Evolutionary conservation across 2,113 vertebrate genomes (phyloP).

Genomic region (Ginglymostoma cirratum): DNA sequence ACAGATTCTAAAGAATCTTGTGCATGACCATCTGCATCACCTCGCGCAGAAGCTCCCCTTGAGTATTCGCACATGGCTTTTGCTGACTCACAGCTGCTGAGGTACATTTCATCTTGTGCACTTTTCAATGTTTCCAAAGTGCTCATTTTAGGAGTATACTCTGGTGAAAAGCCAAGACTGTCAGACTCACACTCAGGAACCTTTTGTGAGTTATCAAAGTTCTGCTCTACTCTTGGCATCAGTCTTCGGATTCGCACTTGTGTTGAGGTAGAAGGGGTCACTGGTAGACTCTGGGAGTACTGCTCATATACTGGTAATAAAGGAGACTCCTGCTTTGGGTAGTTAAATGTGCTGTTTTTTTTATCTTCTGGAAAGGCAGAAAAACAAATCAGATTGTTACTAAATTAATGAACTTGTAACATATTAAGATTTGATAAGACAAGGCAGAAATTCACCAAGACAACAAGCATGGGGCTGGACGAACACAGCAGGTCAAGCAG

Average conservation of each 20-base stretch:
- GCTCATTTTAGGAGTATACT: conserved; percentile 45
- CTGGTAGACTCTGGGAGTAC: conserved; percentile 65
- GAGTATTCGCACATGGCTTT: conserved; percentile 69
- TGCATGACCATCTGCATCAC: conserved; percentile 45
- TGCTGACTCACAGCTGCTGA: conserved; percentile 90
- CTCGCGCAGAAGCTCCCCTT: conserved; percentile 43
- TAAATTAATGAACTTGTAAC: background rate
- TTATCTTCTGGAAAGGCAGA: background rate
- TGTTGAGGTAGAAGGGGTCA: conserved; percentile 64
- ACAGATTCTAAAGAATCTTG: conserved; percentile 47
- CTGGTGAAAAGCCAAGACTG: conserved; percentile 32
- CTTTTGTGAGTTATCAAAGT: conserved; percentile 47
- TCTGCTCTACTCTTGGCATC: conserved; percentile 45
- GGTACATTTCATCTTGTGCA: conserved; percentile 60
- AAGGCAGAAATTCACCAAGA: background rate
- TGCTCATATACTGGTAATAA: conserved; percentile 50
- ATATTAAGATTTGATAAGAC: background rate
- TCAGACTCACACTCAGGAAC: conserved; percentile 37
- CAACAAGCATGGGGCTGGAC: too few relatives aligned
- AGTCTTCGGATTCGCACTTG: conserved; percentile 42
- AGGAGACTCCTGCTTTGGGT: background rate
- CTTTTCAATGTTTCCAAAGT: conserved; percentile 58
- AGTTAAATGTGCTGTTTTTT: background rate
- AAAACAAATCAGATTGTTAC: background rate
- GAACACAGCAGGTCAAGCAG: too few relatives aligned